Evolutionary conservation across 2,888 invertebrate species (phyloP), one percentile per base, ranked within the genome.

Genomic region (Drosophila peninsularis): DNA sequence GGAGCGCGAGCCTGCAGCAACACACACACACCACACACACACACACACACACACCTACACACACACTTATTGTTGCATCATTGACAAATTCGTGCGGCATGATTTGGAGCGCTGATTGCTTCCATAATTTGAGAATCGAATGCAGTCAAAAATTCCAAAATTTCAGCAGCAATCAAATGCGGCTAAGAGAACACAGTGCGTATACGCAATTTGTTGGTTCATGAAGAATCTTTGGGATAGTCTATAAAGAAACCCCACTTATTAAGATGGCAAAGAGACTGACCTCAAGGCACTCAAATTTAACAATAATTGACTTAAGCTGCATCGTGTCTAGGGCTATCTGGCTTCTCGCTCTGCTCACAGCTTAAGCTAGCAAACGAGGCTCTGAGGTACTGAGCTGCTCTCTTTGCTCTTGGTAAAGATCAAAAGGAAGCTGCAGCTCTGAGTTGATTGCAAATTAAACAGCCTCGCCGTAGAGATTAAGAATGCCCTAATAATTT

Each of bases 91-190:
- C 64, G 41, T 75, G 58, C 44, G 27, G 62, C 71, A 60, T 53
- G 71, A 64, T 64, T 65, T 27, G 64, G 37, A n/a, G 10, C 10
- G 27, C 30, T 57, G 72, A 72, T 74, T 75, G 49, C 49, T 50
- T 34, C 13, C 32, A 45, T 27, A 56, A 74, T 74, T 76, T 44
- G 53, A 39, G 62, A n/a, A 69, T 42, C 64, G 49, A 72, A 65
- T 65, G n/a, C 9, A 50, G 14, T 55, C 57, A 64, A 50, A 72
- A 74, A 77, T 65, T 77, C 61, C 77, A 57, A 49, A 45, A 72
- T 1, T 5, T 57, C 47, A 21, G 10, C 45, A 54, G 4, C 2
- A 5, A 24, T 73, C 53, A 4, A 21, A 14, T 5, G 14, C 3
- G 5, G 10, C n/a, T 2, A 14, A 13, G 9, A 0, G 24, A 0